Conservation (phyloP, 2,113 vertebrate genomes). For the Greenwoodochromis staneri region DNA sequence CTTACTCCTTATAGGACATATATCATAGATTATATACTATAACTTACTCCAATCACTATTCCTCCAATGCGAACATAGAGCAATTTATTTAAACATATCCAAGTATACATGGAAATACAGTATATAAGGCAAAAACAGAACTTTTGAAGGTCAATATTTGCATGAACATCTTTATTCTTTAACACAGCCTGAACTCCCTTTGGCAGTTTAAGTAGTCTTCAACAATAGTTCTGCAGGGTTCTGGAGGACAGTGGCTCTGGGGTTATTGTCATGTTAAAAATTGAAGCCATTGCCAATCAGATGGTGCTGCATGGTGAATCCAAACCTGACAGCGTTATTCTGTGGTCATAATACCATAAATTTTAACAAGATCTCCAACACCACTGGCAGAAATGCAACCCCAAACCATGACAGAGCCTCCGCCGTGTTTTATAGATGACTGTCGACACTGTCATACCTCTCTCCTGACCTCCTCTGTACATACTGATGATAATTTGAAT, state of each 20-base stretch:
- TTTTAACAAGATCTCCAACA: background rate
- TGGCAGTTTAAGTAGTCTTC: background rate
- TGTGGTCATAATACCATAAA: background rate
- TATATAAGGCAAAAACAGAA: background rate
- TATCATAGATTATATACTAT: background rate
- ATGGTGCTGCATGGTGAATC: background rate
- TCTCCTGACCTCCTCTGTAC: background rate
- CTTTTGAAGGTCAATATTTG: background rate
- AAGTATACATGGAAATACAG: background rate
- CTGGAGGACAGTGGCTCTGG: background rate
- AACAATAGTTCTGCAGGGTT: background rate
- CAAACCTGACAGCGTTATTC: background rate
- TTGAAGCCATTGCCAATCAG: background rate
- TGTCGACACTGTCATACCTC: background rate
- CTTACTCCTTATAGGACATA: background rate
- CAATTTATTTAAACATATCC: background rate
- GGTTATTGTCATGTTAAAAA: background rate
- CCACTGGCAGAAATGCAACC: background rate
- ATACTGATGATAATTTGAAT: background rate
- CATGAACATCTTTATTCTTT: background rate
- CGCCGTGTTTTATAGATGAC: background rate
- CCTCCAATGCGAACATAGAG: background rate
- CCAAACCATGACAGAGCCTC: background rate
- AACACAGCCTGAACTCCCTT: background rate
- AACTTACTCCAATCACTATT: background rate